phyloP scores from a whole-genome alignment of 2,113 vertebrate genomes.

The Leptobrachium ailaonicum region DNA sequence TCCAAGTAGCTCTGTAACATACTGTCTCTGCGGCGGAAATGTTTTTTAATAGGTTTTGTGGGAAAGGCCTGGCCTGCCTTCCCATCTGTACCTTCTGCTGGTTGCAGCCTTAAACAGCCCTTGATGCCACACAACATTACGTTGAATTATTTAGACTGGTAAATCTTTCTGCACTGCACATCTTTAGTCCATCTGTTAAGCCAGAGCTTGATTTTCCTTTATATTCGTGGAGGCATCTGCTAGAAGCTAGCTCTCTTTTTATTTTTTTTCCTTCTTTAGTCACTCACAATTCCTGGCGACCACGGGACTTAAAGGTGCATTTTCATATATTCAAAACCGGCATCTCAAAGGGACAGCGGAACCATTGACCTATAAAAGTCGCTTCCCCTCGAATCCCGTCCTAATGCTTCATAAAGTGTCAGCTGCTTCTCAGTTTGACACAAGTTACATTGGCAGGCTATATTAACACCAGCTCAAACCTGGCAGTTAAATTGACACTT shows the following conservation, averaged over 20 bases:
- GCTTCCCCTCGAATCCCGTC: conserved; percentile 7
- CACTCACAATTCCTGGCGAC: conserved; percentile 71
- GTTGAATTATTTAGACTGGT: conserved; percentile 78
- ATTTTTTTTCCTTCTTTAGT: conserved; percentile 64
- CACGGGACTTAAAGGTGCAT: conserved; percentile 49
- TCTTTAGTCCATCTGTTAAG: conserved; percentile 81
- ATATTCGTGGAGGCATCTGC: conserved; percentile 74
- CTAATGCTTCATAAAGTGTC: conserved; percentile 32
- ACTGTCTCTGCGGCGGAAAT: conserved; percentile 68
- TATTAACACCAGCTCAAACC: conserved; percentile 36
- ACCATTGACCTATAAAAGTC: conserved; percentile 15
- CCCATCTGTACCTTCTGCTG: conserved; percentile 78
- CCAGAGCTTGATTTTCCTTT: conserved; percentile 72
- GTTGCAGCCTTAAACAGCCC: conserved; percentile 65
- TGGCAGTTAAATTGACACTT: conserved; percentile 42
- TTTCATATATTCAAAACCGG: conserved; percentile 18
- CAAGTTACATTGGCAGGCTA: conserved; percentile 39
- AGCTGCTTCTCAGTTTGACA: conserved; percentile 41
- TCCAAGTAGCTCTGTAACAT: conserved; percentile 62
- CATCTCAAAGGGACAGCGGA: not conserved
- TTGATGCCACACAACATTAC: conserved; percentile 73
- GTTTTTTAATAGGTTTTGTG: conserved; percentile 73
- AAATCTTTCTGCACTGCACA: conserved; percentile 78
- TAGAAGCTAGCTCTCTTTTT: conserved; percentile 61
- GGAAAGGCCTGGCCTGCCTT: conserved; percentile 75